phyloP scores from a whole-genome alignment of 2,888 invertebrate genomes.

The Gerris lacustris region DNA sequence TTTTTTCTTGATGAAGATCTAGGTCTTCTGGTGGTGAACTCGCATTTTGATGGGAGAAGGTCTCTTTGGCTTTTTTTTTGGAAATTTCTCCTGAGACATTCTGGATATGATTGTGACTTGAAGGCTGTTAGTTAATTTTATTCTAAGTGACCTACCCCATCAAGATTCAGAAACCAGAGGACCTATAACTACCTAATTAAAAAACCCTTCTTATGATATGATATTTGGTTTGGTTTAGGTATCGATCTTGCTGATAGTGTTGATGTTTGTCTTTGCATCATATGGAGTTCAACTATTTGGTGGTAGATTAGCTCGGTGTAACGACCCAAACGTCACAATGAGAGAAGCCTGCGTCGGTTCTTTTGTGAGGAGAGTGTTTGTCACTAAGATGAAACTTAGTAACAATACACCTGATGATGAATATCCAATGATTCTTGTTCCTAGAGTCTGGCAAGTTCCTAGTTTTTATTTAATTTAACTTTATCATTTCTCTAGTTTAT shows the following conservation, averaged over 20 bases:
- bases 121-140: too few relatives aligned
- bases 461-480: neutral
- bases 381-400: constrained; percentile 88
- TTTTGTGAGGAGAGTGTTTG: constrained; percentile 88
- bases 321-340: constrained; percentile 75
- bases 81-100: too few relatives aligned
- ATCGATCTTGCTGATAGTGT: constrained; percentile 85
- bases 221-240: constrained; percentile 45
- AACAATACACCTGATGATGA: constrained; percentile 53
- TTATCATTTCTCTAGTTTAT: constrained; percentile 18
- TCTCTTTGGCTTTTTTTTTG: too few relatives aligned
- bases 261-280: constrained; percentile 99
- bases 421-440: constrained; percentile 89
- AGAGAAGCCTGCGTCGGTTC: constrained; percentile 87
- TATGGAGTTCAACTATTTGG: constrained; percentile 98
- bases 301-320: constrained; percentile 88
- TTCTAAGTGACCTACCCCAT: too few relatives aligned
- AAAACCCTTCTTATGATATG: too few relatives aligned
- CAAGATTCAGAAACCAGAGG: too few relatives aligned
- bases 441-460: constrained; percentile 75
- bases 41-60: too few relatives aligned
- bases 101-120: too few relatives aligned
- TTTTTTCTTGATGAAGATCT: too few relatives aligned
- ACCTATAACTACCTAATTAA: too few relatives aligned
- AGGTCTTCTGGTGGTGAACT: too few relatives aligned